These are phyloP conservation scores for Theocolax elegans DNA, from an alignment of 1,140 invertebrate species.

Conservation along the genomic window DNA sequence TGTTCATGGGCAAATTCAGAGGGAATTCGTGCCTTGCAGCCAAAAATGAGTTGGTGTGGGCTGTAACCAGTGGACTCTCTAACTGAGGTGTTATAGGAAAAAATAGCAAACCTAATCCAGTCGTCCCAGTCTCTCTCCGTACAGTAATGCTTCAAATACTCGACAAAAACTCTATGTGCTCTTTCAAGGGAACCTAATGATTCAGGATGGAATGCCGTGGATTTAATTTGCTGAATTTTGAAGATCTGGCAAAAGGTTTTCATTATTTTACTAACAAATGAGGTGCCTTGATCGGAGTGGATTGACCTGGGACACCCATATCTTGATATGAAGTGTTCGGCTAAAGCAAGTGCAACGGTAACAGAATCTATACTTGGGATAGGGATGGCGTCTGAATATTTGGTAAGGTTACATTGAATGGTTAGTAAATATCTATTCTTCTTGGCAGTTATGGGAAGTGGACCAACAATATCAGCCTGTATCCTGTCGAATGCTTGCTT, in stretches of 20 bases:
- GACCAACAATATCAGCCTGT: slow-evolving; percentile 46
- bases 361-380: slow-evolving; percentile 45
- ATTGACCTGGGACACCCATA: slow-evolving; percentile 52
- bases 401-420: slow-evolving; percentile 54
- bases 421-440: slow-evolving; percentile 55
- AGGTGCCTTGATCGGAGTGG: slow-evolving; percentile 50
- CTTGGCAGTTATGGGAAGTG: slow-evolving; percentile 33
- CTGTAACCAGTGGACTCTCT: background rate
- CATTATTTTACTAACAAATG: slow-evolving; percentile 49
- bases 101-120: slow-evolving; percentile 45
- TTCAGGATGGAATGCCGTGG: slow-evolving; percentile 40
- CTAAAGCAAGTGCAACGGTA: slow-evolving; percentile 46
- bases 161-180: slow-evolving; percentile 32
- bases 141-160: slow-evolving; percentile 36
- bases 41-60: background rate
- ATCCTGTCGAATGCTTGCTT: slow-evolving; percentile 40
- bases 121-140: slow-evolving; percentile 54
- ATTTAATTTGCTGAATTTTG: slow-evolving; percentile 32
- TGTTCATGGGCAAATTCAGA: background rate
- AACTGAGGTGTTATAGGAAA: slow-evolving; percentile 40
- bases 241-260: slow-evolving; percentile 48
- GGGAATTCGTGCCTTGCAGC: background rate
- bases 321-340: slow-evolving; percentile 47
- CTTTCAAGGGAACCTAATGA: slow-evolving; percentile 36
- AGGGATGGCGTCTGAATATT: slow-evolving; percentile 49